These are phyloP conservation scores for Cassiopea andromeda DNA, from an alignment of 30 jellyfish, hydroid and myxozoan genomes.

Conservation along the genomic window DNA sequence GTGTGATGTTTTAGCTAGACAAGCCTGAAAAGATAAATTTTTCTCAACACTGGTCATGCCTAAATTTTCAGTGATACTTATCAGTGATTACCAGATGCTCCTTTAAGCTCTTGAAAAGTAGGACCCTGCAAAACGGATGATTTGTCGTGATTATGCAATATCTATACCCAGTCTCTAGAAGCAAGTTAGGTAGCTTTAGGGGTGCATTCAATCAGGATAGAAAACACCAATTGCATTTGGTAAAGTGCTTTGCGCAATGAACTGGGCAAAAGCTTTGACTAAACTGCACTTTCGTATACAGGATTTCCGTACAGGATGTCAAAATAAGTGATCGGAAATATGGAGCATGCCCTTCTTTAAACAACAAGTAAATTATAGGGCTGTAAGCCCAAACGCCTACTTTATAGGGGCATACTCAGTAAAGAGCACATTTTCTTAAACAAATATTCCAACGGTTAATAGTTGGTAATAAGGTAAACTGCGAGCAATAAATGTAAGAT, in stretches of 20 bases:
- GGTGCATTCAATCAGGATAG: not conserved
- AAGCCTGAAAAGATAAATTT: too few species aligned
- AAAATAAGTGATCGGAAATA: not conserved
- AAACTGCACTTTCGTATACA: not conserved
- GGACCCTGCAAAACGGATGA: not conserved
- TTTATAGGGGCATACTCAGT: conserved; percentile 45
- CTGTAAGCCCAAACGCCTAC: conserved; percentile 16
- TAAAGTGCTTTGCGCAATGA: not conserved
- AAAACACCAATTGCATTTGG: not conserved
- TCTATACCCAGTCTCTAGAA: too few species aligned
- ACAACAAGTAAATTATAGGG: not conserved
- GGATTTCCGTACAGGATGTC: not conserved
- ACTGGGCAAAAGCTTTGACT: not conserved
- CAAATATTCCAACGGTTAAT: conserved; percentile 16
- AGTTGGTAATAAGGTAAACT: conserved; percentile 34
- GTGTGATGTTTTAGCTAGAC: too few species aligned
- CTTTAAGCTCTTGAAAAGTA: not conserved
- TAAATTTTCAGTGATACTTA: too few species aligned
- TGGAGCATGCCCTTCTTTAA: not conserved
- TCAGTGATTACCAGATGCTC: too few species aligned
- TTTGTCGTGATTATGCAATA: not conserved
- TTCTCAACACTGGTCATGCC: too few species aligned
- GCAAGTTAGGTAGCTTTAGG: too few species aligned
- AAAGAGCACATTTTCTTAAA: not conserved
- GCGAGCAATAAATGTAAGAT: conserved; percentile 7